Evolutionary conservation across 1,140 invertebrate species (phyloP).

Genomic region (Hypsibius dujardini): DNA sequence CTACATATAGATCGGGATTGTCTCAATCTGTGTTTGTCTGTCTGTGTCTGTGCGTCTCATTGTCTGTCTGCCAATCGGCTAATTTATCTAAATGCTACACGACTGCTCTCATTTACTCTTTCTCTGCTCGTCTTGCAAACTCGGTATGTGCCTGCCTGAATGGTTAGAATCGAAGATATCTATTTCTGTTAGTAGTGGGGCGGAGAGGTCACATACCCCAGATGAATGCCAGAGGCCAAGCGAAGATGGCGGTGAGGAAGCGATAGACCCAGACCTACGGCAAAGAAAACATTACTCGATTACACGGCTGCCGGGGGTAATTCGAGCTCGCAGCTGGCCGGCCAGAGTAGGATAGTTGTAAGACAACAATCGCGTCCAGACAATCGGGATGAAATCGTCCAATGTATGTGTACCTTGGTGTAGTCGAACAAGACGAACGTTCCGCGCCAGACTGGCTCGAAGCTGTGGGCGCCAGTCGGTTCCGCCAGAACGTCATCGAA

Average conservation of each 20-base stretch:
- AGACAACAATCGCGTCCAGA: too few relatives aligned
- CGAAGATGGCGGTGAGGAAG: constrained; percentile 2
- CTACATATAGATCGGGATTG: too few relatives aligned
- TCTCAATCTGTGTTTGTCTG: too few relatives aligned
- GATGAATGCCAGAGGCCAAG: neutral
- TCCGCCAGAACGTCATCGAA: constrained; percentile 16
- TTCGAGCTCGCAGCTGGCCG: too few relatives aligned
- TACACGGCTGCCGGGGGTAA: too few relatives aligned
- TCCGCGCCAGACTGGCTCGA: neutral
- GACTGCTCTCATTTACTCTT: too few relatives aligned
- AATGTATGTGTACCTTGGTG: constrained; percentile 1
- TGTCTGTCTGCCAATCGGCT: neutral
- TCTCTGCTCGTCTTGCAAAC: too few relatives aligned
- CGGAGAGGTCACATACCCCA: constrained; percentile 1
- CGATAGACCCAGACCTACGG: constrained; percentile 10
- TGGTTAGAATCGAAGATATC: neutral
- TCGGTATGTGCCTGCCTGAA: neutral
- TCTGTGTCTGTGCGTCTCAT: neutral
- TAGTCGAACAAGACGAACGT: neutral
- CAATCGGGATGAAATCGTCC: too few relatives aligned
- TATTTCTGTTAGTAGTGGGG: neutral
- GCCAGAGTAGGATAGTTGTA: too few relatives aligned
- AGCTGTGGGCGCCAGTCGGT: neutral
- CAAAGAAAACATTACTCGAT: neutral
- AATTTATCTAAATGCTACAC: neutral